Evolutionary conservation across 2,113 vertebrate species (phyloP), one percentile per base, ranked within the genome.

Genomic region (Clarias batrachus): DNA sequence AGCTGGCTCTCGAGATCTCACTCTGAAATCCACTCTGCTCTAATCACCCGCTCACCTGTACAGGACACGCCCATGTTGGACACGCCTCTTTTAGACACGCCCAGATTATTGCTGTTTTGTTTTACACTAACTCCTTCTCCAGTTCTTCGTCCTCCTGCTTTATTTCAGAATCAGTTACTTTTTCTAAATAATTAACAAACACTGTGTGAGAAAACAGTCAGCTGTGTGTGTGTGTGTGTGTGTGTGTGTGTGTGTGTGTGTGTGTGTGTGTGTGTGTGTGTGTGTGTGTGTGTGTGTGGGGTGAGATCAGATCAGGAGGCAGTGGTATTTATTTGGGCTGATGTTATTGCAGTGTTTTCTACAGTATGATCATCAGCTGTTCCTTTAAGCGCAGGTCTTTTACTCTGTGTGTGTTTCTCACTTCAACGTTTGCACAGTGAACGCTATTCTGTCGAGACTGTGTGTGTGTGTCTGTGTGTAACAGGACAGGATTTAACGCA

Each of bases 11-110:
- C 11, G 19, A 88, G 81, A 81, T 81, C 52, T 86, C 33, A 4
- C 65, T 89, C 54, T 83, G 19, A 74, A 87, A 68, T 86, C 66
- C 68, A 62, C n/a, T 59, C 82, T 85, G 68, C 79, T 82, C 63
- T 65, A 23, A 4, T 30, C 68, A 52, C 54, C 41, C 21, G 21
- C 12, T 70, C 66, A 60, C 25, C 71, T 85, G 5, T 65, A 30
- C 25, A 11, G 81, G 74, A 71, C 59, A 25, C 19, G 12, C 27
- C 78, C 27, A 37, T 60, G 57, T n/a, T 10, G 56, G 77, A 79
- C 27, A 59, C 37, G 16, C 52, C 25, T 13, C 3, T 41, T 21
- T 48, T 3, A 12, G 74, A 60, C 57, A 60, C 3, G 21, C 57
- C 17, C 78, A 56, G 6, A 59, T 80, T 80, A 62, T 62, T 80